Evolutionary conservation across 2,888 invertebrate genomes (phyloP).

Genomic region (Caenorhabditis imperialis): DNA sequence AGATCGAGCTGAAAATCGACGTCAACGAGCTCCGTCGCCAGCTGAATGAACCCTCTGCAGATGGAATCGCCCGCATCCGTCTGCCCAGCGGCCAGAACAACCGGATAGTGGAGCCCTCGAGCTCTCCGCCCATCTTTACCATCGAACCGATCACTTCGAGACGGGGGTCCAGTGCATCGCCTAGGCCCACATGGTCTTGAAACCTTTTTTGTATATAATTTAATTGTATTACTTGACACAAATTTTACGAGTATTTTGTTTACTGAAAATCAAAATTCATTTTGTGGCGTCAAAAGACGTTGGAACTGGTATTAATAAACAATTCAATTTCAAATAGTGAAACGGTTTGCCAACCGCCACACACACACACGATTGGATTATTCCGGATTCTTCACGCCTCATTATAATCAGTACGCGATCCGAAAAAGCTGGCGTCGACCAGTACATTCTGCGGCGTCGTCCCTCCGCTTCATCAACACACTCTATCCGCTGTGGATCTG

Average conservation of each 20-base stretch:
- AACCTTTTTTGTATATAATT: neutral
- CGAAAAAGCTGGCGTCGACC: slow-evolving; percentile 30
- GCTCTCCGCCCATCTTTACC: slow-evolving; percentile 40
- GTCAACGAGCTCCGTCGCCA: slow-evolving; percentile 47
- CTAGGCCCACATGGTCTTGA: no score
- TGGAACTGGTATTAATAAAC: no score
- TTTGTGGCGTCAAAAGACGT: no score
- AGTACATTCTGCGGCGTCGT: slow-evolving; percentile 44
- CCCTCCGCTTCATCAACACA: neutral
- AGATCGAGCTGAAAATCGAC: slow-evolving; percentile 58
- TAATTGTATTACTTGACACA: no score
- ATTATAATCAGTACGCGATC: slow-evolving; percentile 27
- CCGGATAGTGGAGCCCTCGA: slow-evolving; percentile 21
- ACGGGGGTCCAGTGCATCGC: slow-evolving; percentile 5
- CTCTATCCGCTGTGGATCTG: slow-evolving; percentile 1
- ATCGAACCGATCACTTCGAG: slow-evolving; percentile 18
- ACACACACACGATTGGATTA: neutral
- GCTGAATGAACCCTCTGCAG: slow-evolving; percentile 31
- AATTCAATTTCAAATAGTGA: no score
- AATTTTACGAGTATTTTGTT: no score
- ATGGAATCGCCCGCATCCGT: slow-evolving; percentile 41
- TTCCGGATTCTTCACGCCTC: slow-evolving; percentile 33
- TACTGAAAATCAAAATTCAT: no score
- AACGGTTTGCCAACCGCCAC: neutral
- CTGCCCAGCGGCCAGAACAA: slow-evolving; percentile 6